Base-by-base conservation (phyloP, 2,888 invertebrate genomes). In the Metalampra italica region DNA sequence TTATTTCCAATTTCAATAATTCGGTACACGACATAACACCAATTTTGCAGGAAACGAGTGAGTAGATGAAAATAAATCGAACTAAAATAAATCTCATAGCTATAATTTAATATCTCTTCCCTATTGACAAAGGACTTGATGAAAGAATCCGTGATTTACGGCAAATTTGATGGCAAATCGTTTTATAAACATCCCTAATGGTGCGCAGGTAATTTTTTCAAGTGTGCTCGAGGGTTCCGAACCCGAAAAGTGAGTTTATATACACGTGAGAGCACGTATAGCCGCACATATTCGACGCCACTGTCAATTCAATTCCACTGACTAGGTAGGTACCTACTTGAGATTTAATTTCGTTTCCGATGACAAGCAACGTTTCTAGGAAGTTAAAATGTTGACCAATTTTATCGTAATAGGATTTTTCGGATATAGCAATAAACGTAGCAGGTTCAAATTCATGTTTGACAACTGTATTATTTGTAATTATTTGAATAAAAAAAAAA, bases 151-250 rank as follows among this genome's bases (percentile, higher is more conserved):
- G 29, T 22, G 2, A 45, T 37, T 45, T n/a, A 45, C 38, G n/a
- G 3, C 14, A 30, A 37, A 37, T 52, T 47, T 38, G 37, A 41
- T 29, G 42, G 41, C 43, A 52, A 52, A 50, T 55, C 50, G 44
- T 45, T 47, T 36, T 36, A 44, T 36, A 48, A 45, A 46, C 43
- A 47, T 30, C 11, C 47, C 42, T 54, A 58, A 57, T 56, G 56
- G 58, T 55, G 45, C 46, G 52, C 52, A 66, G 62, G 73, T 71
- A 73, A 71, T 73, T 72, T 71, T 68, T 64, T 65, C 58, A 59
- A 76, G 71, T 58, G 57, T 51, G 58, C 64, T 62, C 30, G 30
- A 42, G 30, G n/a, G 36, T n/a, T 3, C n/a, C 36, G 36, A 8
- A n/a, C 36, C 9, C 36, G 36, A n/a, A 54, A 54, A 66, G 64